Percentiles rank a stretch among this genome's conserved stretches.
Conservation (phyloP, 2,113 vertebrate species). For the Petrocephalus zakoni region DNA sequence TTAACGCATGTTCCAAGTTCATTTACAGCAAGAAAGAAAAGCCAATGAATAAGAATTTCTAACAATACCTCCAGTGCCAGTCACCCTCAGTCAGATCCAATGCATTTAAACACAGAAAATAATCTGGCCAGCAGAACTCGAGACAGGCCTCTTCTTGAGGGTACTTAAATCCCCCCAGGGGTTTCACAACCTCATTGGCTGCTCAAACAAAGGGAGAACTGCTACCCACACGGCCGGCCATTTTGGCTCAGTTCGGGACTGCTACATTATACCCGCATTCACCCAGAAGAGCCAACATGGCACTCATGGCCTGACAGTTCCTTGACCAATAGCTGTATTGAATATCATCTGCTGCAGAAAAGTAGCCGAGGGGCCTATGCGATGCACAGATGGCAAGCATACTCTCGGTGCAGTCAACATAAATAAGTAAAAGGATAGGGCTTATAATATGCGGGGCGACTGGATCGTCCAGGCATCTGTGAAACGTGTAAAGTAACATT, state of each 20-base stretch:
- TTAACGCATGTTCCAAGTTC: background rate
- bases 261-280: background rate
- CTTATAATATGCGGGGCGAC: slow-evolving; percentile 33
- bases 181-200: slow-evolving; percentile 52
- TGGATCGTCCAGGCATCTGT: background rate
- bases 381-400: slow-evolving; percentile 51
- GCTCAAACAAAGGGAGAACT: slow-evolving; percentile 53
- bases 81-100: slow-evolving; percentile 32
- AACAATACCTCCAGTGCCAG: slow-evolving; percentile 43
- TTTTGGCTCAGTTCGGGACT: slow-evolving; percentile 37
- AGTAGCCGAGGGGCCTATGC: slow-evolving; percentile 48
- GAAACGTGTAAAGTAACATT: background rate
- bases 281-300: slow-evolving; percentile 48
- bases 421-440: slow-evolving; percentile 52
- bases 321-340: slow-evolving; percentile 52
- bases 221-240: slow-evolving; percentile 36
- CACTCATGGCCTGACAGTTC: slow-evolving; percentile 32
- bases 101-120: slow-evolving; percentile 32
- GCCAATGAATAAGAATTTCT: background rate
- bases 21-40: background rate
- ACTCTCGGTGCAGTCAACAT: slow-evolving; percentile 56
- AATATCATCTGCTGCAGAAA: slow-evolving; percentile 66
- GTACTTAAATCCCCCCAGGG: slow-evolving; percentile 35
- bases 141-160: slow-evolving; percentile 44
- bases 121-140: slow-evolving; percentile 40